A percentile compares a stretch with the other conserved stretches of the same genome.
Conservation (phyloP, 2,797 vertebrate species). For the Gallinago solitaria region DNA sequence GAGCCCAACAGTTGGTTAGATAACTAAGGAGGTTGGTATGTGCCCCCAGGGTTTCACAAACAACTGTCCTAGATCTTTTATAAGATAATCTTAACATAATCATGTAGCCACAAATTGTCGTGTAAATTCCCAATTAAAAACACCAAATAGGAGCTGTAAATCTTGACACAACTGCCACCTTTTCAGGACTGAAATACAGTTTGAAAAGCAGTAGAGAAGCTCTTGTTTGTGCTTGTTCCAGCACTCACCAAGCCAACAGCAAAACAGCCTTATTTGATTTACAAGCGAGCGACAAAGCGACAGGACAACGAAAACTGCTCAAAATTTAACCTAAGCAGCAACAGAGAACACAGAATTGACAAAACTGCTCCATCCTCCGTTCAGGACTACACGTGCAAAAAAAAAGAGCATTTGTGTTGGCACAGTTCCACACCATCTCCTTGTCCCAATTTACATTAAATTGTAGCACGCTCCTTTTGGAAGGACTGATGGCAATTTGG, state of each 20-base stretch:
- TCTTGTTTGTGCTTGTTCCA: conserved; percentile 19
- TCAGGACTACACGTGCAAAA: conserved; percentile 1
- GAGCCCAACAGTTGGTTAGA: conserved; percentile 75
- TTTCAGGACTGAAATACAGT: background rate
- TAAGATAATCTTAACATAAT: conserved; percentile 72
- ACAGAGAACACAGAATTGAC: background rate
- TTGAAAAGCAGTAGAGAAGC: background rate
- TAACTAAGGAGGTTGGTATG: conserved; percentile 80
- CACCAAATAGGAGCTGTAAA: conserved; percentile 66
- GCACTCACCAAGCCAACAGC: background rate
- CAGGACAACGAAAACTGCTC: background rate
- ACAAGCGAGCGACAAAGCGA: background rate
- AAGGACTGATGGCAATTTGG: background rate
- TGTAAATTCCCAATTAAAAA: conserved; percentile 74
- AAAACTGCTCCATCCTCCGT: background rate
- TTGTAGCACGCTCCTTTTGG: background rate
- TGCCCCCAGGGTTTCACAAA: conserved; percentile 73
- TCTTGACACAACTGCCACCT: conserved; percentile 54
- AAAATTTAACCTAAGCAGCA: background rate
- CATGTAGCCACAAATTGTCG: conserved; percentile 82
- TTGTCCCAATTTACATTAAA: conserved; percentile 25
- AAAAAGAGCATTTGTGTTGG: conserved; percentile 32
- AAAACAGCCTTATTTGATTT: background rate
- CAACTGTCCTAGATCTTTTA: conserved; percentile 67
- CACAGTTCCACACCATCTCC: conserved; percentile 4